Evolutionary conservation across 2,797 vertebrate genomes (phyloP).

Genomic region (Typhlichthys subterraneus): DNA sequence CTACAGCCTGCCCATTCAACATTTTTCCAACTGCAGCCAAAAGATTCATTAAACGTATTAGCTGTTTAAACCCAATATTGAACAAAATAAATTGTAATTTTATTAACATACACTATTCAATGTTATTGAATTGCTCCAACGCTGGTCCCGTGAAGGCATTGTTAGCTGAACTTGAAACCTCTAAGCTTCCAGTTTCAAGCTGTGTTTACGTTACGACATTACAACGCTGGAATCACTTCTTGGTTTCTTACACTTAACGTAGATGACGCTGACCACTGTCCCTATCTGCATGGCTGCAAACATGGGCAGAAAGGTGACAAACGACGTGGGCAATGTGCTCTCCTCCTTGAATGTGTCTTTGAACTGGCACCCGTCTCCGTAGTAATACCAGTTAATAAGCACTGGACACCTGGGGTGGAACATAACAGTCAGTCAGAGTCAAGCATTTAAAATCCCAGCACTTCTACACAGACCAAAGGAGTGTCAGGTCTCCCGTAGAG

Average conservation of each 20-base stretch:
- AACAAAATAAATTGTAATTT: too few species aligned
- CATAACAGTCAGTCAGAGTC: neutral
- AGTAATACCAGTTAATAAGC: conserved; percentile 85
- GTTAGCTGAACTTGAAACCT: too few species aligned
- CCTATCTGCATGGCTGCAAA: conserved; percentile 84
- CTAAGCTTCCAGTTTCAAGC: neutral
- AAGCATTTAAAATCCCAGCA: neutral
- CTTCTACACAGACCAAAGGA: neutral
- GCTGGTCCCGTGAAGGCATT: too few species aligned
- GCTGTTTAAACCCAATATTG: too few species aligned
- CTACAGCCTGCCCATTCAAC: neutral
- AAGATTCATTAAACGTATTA: too few species aligned
- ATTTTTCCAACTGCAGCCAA: too few species aligned
- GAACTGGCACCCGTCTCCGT: conserved; percentile 81
- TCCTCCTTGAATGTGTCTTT: conserved; percentile 73
- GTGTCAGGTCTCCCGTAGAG: neutral
- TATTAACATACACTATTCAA: too few species aligned
- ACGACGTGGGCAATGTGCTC: conserved; percentile 53
- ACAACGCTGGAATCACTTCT: accelerated
- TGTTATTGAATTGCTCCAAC: too few species aligned
- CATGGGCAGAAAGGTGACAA: conserved; percentile 76
- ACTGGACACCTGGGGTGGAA: conserved; percentile 78
- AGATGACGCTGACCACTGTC: conserved; percentile 76
- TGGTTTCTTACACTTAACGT: conserved; percentile 72
- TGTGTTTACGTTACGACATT: conserved; percentile 39